phyloP scores from a whole-genome alignment of 2,797 vertebrate genomes.

The Fringilla coelebs region DNA sequence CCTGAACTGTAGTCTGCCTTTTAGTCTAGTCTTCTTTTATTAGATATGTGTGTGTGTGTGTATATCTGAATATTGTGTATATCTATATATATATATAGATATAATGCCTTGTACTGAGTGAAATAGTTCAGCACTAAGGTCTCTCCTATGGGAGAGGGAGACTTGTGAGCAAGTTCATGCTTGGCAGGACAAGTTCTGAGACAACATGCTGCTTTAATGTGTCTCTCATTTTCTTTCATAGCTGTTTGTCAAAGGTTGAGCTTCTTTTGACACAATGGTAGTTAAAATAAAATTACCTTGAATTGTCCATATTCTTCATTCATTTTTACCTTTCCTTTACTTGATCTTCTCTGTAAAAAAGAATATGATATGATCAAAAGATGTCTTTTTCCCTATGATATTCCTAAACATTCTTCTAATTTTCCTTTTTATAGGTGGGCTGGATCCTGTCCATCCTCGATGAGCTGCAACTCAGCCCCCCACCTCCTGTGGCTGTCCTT shows the following conservation, averaged over 20 bases:
- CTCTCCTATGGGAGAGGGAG: not conserved
- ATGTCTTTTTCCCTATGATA: not conserved
- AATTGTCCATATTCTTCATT: not conserved
- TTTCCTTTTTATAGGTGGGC: conserved; percentile 83
- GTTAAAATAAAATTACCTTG: not conserved
- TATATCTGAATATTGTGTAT: not conserved
- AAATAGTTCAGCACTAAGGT: not conserved
- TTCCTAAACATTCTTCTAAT: not conserved
- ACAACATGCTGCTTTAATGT: not conserved
- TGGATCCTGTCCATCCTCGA: conserved; percentile 97
- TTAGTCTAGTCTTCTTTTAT: not conserved
- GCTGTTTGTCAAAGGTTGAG: not conserved
- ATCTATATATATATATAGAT: not conserved
- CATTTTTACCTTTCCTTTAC: not conserved
- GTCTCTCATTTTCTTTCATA: not conserved
- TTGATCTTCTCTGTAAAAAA: not conserved
- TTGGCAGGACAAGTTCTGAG: not conserved
- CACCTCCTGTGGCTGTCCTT: conserved; percentile 96
- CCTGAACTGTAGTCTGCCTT: not conserved
- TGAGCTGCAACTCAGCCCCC: conserved; percentile 92
- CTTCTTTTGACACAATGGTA: not conserved
- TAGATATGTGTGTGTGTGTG: not conserved
- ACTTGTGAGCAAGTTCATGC: not conserved
- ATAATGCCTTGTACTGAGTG: not conserved
- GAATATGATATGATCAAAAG: not conserved